A percentile compares a stretch with the other conserved stretches of the same genome.
phyloP scores from a whole-genome alignment of 2,113 vertebrate genomes.

The Pleuronectes platessa region DNA sequence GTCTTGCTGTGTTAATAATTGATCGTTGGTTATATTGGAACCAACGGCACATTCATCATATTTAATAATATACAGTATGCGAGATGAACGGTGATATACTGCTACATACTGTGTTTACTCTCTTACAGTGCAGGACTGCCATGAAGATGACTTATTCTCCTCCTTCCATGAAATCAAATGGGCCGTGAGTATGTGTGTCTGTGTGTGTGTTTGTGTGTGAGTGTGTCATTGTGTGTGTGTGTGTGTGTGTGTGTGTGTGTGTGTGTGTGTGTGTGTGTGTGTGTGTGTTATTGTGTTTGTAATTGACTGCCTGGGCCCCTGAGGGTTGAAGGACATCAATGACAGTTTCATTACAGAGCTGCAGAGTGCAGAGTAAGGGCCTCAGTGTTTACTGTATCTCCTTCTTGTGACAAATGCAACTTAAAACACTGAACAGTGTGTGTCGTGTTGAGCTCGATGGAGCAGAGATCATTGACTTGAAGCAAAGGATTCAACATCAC shows the following conservation, averaged over 20 bases:
- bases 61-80: background rate
- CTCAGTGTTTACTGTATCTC: slow-evolving; percentile 8
- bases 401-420: slow-evolving; percentile 1
- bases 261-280: slow-evolving; percentile 17
- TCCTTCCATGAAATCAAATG: background rate
- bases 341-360: slow-evolving; percentile 53
- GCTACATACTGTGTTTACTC: background rate
- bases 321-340: slow-evolving; percentile 55
- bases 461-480: background rate
- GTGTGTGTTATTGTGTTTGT: slow-evolving; percentile 34
- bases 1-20: slow-evolving; percentile 44
- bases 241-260: background rate
- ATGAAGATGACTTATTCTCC: slow-evolving; percentile 20
- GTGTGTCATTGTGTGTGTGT: slow-evolving; percentile 29
- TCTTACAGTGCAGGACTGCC: background rate
- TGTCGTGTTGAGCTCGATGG: background rate
- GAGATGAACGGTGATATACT: background rate
- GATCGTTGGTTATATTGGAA: slow-evolving; percentile 1
- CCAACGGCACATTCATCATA: slow-evolving; percentile 1
- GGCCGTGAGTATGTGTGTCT: background rate
- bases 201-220: slow-evolving; percentile 16
- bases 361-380: slow-evolving; percentile 15
- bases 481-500: background rate
- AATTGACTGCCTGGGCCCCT: slow-evolving; percentile 47
- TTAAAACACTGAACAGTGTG: background rate